Percentiles rank a stretch among this genome's conserved stretches.
These are phyloP conservation scores for Diachasmimorpha longicaudata DNA, from an alignment of 1,140 invertebrate species.

Conservation along the genomic window DNA sequence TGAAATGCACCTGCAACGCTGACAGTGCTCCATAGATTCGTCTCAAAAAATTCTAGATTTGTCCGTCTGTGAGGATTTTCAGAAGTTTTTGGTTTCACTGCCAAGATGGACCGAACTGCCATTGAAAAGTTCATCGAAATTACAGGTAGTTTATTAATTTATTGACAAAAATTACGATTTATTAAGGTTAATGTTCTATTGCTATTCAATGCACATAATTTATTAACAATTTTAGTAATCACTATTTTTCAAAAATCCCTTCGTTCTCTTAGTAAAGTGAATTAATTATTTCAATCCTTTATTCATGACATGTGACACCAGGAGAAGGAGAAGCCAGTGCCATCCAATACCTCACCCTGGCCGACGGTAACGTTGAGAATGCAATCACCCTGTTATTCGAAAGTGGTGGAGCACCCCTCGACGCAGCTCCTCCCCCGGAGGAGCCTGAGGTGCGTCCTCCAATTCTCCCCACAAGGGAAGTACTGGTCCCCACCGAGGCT, in stretches of 20 bases:
- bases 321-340: constrained; percentile 51
- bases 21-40: neutral
- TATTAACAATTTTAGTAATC: too few species aligned
- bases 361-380: constrained; percentile 58
- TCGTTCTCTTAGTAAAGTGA: too few species aligned
- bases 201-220: neutral
- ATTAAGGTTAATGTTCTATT: neutral
- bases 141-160: neutral
- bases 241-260: too few species aligned
- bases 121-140: constrained; percentile 6
- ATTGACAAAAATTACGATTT: neutral
- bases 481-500: constrained; percentile 57
- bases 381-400: constrained; percentile 58
- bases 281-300: too few species aligned
- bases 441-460: constrained; percentile 67
- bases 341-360: constrained; percentile 49
- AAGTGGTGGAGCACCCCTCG: constrained; percentile 37
- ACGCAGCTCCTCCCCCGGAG: constrained; percentile 29
- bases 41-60: neutral
- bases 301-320: constrained; percentile 21
- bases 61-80: neutral
- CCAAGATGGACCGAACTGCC: neutral
- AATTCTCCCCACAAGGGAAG: constrained; percentile 70
- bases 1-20: neutral
- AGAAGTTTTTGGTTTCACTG: neutral